These are phyloP conservation scores for Megalurothrips usitatus DNA, from an alignment of 2,888 invertebrate genomes.

Conservation along the genomic window DNA sequence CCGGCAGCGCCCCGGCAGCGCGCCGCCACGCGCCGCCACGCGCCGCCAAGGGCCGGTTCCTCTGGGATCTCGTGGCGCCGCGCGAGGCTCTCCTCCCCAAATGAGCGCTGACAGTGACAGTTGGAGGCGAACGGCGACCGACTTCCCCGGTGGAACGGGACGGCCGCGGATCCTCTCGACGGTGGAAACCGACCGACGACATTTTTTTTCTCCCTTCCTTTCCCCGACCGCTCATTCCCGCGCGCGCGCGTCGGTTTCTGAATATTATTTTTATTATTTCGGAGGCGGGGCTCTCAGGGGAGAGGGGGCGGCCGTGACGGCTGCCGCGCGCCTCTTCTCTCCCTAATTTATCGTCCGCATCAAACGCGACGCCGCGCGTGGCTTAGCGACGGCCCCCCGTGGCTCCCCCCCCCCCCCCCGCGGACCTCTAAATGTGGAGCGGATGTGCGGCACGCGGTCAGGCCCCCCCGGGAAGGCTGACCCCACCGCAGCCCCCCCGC, in stretches of 20 bases:
- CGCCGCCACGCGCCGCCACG: not conserved
- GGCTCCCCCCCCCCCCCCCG: too few species aligned
- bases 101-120: too few species aligned
- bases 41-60: not conserved
- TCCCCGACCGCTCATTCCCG: not conserved
- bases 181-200: not conserved
- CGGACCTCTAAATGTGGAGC: not conserved
- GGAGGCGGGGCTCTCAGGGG: not conserved
- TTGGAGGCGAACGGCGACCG: too few species aligned
- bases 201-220: not conserved
- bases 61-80: too few species aligned
- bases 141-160: too few species aligned
- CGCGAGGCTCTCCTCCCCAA: not conserved
- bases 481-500: too few species aligned
- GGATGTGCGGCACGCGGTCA: not conserved
- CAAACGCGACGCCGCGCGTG: not conserved
- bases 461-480: too few species aligned
- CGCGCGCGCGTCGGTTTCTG: not conserved
- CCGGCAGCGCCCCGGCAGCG: not conserved
- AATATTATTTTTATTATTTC: too few species aligned
- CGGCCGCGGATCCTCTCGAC: too few species aligned
- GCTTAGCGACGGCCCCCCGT: not conserved
- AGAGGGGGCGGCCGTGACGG: too few species aligned
- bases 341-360: not conserved
- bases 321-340: not conserved